Conservation (phyloP, 2,113 vertebrate genomes). For the Nansenia antarctica region DNA sequence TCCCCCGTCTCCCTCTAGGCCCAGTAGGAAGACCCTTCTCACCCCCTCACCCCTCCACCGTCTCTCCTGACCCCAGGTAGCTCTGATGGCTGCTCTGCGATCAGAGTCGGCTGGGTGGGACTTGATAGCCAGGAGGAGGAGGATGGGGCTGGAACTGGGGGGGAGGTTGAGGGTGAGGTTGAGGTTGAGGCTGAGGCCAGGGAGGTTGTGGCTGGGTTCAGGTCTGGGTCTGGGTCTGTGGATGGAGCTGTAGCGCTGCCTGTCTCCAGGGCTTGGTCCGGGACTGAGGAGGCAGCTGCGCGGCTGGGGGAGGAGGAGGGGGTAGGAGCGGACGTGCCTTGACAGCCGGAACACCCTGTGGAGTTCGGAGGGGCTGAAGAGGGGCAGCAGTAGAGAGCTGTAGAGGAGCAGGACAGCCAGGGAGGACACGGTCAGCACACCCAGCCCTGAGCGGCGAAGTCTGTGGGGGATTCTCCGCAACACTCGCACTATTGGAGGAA, state of each 20-base stretch:
- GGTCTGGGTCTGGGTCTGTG: background rate
- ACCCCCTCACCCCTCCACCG: background rate
- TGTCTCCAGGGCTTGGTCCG: background rate
- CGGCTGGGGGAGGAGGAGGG: slow-evolving; percentile 14
- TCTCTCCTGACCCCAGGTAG: slow-evolving; percentile 25
- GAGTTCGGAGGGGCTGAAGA: background rate
- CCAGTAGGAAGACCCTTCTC: slow-evolving; percentile 35
- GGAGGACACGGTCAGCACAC: background rate
- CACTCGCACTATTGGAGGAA: background rate
- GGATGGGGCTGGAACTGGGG: background rate
- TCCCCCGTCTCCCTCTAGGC: background rate
- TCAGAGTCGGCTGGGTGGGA: slow-evolving; percentile 7
- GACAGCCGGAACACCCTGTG: slow-evolving; percentile 16
- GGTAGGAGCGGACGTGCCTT: slow-evolving; percentile 17
- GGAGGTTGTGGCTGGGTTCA: background rate
- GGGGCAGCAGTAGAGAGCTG: background rate
- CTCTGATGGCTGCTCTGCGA: slow-evolving; percentile 21
- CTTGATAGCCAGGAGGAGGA: slow-evolving; percentile 35
- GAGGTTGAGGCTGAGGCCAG: background rate
- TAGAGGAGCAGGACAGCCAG: background rate
- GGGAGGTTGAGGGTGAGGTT: background rate
- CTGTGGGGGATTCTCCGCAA: background rate
- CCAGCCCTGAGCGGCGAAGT: background rate
- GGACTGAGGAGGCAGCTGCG: background rate
- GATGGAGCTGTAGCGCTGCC: too few relatives aligned